phyloP scores from a whole-genome alignment of 2,888 invertebrate genomes.

The Perizoma flavofasciatum region DNA sequence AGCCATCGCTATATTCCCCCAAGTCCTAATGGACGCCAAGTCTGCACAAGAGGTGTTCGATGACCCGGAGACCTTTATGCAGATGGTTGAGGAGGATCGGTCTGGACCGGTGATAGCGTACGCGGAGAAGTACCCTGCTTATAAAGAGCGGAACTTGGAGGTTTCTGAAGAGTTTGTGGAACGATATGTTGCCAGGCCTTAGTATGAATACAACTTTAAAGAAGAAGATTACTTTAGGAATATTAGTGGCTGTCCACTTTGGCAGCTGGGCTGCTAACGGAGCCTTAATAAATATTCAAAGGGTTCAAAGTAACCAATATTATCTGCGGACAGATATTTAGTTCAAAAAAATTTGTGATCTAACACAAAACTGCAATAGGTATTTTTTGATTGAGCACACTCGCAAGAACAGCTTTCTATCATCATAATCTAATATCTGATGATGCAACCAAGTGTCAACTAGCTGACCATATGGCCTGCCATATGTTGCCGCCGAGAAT shows the following conservation, averaged over 20 bases:
- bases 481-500: slow-evolving; percentile 47
- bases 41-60: slow-evolving; percentile 48
- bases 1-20: slow-evolving; percentile 45
- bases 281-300: no score
- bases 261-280: no score
- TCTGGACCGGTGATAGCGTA: slow-evolving; percentile 48
- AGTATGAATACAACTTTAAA: no score
- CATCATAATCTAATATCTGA: slow-evolving; percentile 17
- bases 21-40: slow-evolving; percentile 49
- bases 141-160: slow-evolving; percentile 52
- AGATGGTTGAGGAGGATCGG: slow-evolving; percentile 44
- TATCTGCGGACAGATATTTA: no score
- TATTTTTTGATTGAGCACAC: no score
- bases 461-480: slow-evolving; percentile 42
- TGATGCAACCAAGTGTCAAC: slow-evolving; percentile 21
- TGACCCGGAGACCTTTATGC: slow-evolving; percentile 50
- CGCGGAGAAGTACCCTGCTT: slow-evolving; percentile 41
- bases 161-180: slow-evolving; percentile 62
- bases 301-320: no score
- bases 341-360: no score
- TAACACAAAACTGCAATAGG: no score
- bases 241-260: no score
- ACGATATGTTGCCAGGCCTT: slow-evolving; percentile 41
- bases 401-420: slow-evolving; percentile 18
- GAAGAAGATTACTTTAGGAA: no score